phyloP scores from a whole-genome alignment of 2,888 invertebrate species.

The Melanchra persicariae region DNA sequence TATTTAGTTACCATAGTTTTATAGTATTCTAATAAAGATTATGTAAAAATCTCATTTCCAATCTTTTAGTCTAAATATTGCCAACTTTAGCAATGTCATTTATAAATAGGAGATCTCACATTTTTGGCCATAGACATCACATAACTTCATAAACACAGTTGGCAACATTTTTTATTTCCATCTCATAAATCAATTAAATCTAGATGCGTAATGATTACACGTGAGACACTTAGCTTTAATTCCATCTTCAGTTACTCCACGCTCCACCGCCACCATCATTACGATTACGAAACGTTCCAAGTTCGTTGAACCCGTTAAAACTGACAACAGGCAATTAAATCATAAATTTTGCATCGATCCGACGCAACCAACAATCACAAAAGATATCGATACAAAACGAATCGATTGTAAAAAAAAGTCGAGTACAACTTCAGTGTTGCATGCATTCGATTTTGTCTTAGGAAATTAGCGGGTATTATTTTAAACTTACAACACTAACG shows the following conservation, averaged over 20 bases:
- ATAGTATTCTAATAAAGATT: too few species aligned
- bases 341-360: conserved; percentile 89
- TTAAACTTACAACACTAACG: conserved; percentile 63
- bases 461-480: conserved; percentile 78
- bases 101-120: too few species aligned
- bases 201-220: conserved; percentile 33
- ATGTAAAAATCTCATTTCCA: too few species aligned
- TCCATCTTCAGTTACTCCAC: conserved; percentile 50
- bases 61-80: too few species aligned
- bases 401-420: conserved; percentile 77
- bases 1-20: too few species aligned
- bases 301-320: conserved; percentile 69
- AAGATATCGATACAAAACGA: conserved; percentile 88
- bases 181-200: conserved; percentile 32
- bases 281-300: conserved; percentile 66
- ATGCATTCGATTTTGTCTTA: conserved; percentile 82
- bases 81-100: too few species aligned
- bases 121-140: too few species aligned
- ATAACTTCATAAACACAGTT: background rate
- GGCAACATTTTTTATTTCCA: background rate
- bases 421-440: conserved; percentile 78
- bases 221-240: conserved; percentile 52
- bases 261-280: conserved; percentile 59
- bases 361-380: conserved; percentile 89
- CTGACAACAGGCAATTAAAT: conserved; percentile 87